Evolutionary conservation across 2,888 invertebrate species (phyloP), one percentile per base, ranked within the genome.

Genomic region (Urechis unicinctus): DNA sequence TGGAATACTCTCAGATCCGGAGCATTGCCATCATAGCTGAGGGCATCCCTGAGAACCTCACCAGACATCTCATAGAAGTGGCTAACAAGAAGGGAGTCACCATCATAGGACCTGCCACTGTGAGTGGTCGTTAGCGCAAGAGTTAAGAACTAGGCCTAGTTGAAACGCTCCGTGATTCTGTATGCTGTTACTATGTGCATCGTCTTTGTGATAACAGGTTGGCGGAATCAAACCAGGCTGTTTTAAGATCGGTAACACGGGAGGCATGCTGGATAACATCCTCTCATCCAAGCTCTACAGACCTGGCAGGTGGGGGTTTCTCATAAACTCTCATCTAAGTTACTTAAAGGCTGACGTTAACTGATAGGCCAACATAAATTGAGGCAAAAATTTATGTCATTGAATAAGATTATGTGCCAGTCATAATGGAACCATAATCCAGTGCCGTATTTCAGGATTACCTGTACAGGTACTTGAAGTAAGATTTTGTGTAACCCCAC

Each of bases 261-360:
- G 97, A 17, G 98, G 98, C 57, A 98, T 99, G 97, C 89, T 98
- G 83, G 98, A 99, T 78, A 98, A 98, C 75, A 95, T 99, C 65
- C 81, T 98, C 1, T 91, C 96, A 73, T 96, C 96, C 64, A 95
- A 95, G 77, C 83, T 98, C 17, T 98, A 97, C 81, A 82, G 98
- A 29, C 89, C 96, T 0, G 98, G 98, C 69, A 82, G 80, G 81
- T 80, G 56, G 53, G 63, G 29, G n/a, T n/a, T n/a, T n/a, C n/a
- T 28, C n/a, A 24, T 22, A 9, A 36, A n/a, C n/a, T n/a, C n/a
- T n/a, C n/a, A n/a, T n/a, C n/a, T n/a, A n/a, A n/a, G n/a, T n/a
- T n/a, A n/a, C n/a, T n/a, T n/a, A n/a, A n/a, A n/a, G n/a, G n/a
- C n/a, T n/a, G n/a, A n/a, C n/a, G n/a, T n/a, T n/a, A n/a, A n/a